Evolutionary conservation across 1,140 invertebrate genomes (phyloP).

Genomic region (Euglossa dilemma): DNA sequence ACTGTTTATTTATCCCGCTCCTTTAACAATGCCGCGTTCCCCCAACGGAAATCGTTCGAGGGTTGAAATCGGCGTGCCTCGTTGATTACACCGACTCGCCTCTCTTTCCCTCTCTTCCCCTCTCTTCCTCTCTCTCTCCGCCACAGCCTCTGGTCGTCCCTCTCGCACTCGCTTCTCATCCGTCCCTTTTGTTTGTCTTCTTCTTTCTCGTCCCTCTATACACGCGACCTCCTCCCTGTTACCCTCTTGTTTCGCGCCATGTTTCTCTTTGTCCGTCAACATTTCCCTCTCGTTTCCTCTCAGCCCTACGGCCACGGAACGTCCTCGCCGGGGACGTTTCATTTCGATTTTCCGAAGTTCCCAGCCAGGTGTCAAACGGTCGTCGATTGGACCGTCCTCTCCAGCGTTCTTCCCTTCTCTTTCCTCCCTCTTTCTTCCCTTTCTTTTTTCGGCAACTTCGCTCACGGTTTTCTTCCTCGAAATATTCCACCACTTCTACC

Average conservation of each 20-base stretch:
- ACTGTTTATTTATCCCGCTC: slow-evolving; percentile 64
- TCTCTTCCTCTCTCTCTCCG: not conserved
- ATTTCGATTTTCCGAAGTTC: slow-evolving; percentile 61
- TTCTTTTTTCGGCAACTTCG: not conserved
- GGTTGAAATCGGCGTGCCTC: slow-evolving; percentile 62
- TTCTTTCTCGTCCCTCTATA: not conserved
- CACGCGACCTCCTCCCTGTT: not conserved
- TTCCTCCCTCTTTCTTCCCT: not conserved
- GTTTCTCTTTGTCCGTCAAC: not conserved
- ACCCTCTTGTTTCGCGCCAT: not conserved
- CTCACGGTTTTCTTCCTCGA: slow-evolving; percentile 25
- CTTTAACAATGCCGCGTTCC: slow-evolving; percentile 59
- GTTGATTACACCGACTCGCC: slow-evolving; percentile 56
- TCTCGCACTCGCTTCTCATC: slow-evolving; percentile 9
- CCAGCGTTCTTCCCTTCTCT: not conserved
- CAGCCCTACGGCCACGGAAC: slow-evolving; percentile 14
- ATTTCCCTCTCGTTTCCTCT: not conserved
- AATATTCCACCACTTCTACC: slow-evolving; percentile 17
- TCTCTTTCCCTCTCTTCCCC: not conserved
- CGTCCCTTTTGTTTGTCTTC: slow-evolving; percentile 4
- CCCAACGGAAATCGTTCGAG: slow-evolving; percentile 60
- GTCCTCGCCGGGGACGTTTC: slow-evolving; percentile 53
- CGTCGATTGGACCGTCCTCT: slow-evolving; percentile 42
- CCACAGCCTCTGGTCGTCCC: too few relatives aligned
- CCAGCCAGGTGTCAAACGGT: slow-evolving; percentile 56